A percentile compares a stretch with the other conserved stretches of the same genome.
Conservation (phyloP, 2,797 vertebrate genomes). For the Picus viridis region DNA sequence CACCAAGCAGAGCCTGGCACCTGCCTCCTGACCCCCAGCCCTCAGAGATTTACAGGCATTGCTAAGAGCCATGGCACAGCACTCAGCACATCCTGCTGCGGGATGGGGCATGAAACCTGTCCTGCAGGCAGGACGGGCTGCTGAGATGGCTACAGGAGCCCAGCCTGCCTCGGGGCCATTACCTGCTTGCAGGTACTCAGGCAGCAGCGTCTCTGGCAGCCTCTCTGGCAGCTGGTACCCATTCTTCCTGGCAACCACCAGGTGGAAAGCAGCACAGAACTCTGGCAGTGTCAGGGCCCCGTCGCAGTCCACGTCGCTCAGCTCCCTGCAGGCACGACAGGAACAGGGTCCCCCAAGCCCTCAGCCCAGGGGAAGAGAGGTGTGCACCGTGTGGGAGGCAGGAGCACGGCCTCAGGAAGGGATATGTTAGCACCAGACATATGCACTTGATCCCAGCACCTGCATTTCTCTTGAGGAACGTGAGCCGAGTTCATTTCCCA, state of each 20-base stretch:
- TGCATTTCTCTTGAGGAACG: not conserved
- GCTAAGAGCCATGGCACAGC: not conserved
- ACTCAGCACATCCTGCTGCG: not conserved
- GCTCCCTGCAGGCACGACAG: slow-evolving; percentile 82
- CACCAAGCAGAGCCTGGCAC: too few relatives aligned
- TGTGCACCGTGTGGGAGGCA: fast-evolving
- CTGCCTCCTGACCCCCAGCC: too few relatives aligned
- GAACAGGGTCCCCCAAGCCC: not conserved
- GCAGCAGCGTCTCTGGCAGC: slow-evolving; percentile 86
- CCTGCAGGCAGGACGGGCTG: fast-evolving
- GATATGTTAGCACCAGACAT: not conserved
- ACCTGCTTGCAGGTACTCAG: slow-evolving; percentile 81
- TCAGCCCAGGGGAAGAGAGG: not conserved
- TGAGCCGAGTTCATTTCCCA: not conserved
- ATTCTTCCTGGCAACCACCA: slow-evolving; percentile 97
- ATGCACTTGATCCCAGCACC: not conserved
- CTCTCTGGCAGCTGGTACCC: slow-evolving; percentile 90
- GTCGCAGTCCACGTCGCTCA: slow-evolving; percentile 95
- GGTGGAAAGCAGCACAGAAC: slow-evolving; percentile 96
- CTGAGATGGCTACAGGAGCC: not conserved
- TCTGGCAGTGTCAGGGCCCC: slow-evolving; percentile 91
- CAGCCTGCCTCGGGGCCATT: fast-evolving
- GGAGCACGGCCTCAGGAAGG: not conserved
- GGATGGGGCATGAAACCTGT: not conserved
- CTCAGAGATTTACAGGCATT: not conserved